Evolutionary conservation across 2,888 invertebrate species (phyloP).

Genomic region (Chrysolina oricalcia): DNA sequence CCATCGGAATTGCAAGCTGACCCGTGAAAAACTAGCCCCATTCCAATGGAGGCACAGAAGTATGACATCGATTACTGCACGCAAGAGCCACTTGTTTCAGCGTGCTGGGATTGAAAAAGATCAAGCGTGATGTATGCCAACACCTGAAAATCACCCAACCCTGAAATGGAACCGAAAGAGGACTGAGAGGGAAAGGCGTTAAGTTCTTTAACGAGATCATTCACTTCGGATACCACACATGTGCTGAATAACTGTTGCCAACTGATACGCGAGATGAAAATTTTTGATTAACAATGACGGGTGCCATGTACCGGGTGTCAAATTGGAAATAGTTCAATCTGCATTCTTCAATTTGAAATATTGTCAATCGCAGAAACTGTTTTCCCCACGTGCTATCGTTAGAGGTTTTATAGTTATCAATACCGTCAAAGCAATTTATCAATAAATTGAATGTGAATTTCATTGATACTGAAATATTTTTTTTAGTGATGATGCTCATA

Average conservation of each 20-base stretch:
- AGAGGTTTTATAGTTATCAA: too few species aligned
- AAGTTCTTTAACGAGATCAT: conserved; percentile 16
- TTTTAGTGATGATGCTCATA: too few species aligned
- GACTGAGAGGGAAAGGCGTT: conserved; percentile 32
- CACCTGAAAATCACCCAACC: conserved; percentile 47
- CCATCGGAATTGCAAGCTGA: neutral
- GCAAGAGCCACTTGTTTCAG: conserved; percentile 41
- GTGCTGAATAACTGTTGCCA: neutral
- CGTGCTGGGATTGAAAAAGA: conserved; percentile 41
- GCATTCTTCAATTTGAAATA: too few species aligned
- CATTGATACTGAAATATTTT: too few species aligned
- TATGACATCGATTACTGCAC: conserved; percentile 32
- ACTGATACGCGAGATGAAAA: neutral
- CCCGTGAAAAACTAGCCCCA: conserved; percentile 12
- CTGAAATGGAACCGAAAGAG: conserved; percentile 45
- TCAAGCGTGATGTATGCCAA: conserved; percentile 47
- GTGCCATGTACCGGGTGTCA: neutral
- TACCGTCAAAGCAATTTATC: too few species aligned
- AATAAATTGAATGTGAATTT: too few species aligned
- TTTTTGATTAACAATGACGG: neutral
- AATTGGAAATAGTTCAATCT: neutral
- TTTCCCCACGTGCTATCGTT: too few species aligned
- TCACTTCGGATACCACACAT: conserved; percentile 17
- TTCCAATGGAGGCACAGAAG: neutral
- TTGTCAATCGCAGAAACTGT: too few species aligned